A percentile compares a stretch with the other conserved stretches of the same genome.
These are phyloP conservation scores for Phlogophora meticulosa DNA, from an alignment of 2,888 invertebrate genomes.

Conservation along the genomic window DNA sequence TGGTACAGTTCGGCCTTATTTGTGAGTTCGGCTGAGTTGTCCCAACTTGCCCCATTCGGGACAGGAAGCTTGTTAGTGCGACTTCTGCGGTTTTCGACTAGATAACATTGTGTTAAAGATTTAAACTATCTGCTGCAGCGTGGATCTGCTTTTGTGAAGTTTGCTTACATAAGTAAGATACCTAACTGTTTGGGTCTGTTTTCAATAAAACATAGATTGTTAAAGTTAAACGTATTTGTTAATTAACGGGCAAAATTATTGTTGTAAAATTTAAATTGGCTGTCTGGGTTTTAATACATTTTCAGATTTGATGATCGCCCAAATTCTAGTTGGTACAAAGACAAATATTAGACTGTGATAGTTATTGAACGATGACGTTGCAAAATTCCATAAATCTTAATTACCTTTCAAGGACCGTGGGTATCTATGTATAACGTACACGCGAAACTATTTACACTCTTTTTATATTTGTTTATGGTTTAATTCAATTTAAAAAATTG, in stretches of 20 bases:
- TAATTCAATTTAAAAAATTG: no score
- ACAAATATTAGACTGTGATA: background rate
- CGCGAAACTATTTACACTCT: no score
- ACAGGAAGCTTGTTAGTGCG: constrained; percentile 84
- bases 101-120: constrained; percentile 85
- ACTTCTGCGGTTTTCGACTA: constrained; percentile 82
- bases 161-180: constrained; percentile 37
- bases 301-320: no score
- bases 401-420: background rate
- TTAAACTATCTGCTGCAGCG: constrained; percentile 74
- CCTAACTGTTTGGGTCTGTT: constrained; percentile 10
- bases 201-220: constrained; percentile 22
- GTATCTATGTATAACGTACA: no score
- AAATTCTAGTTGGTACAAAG: background rate
- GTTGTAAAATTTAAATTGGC: background rate
- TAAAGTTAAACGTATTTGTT: constrained; percentile 6
- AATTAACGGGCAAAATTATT: constrained; percentile 15
- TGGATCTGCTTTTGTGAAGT: constrained; percentile 49
- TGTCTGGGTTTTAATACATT: constrained; percentile 2
- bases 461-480: no score
- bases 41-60: constrained; percentile 77
- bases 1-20: constrained; percentile 73
- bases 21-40: constrained; percentile 79
- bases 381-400: background rate
- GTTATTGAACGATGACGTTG: background rate